Conservation (phyloP, 1,140 invertebrate species). For the Penaeus japonicus region DNA sequence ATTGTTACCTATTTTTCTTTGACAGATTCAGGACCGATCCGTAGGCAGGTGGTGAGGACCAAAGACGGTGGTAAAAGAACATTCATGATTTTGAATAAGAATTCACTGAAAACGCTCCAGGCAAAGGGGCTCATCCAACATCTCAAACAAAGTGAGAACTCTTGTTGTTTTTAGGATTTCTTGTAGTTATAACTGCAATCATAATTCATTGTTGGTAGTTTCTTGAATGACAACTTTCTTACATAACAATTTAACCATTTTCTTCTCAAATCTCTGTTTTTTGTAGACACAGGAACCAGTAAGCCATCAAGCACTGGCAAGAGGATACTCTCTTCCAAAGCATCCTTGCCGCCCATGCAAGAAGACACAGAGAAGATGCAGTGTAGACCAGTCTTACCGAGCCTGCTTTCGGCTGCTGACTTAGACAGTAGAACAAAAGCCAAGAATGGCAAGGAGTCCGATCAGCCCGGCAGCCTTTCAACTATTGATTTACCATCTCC, state of each 20-base stretch:
- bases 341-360: no score
- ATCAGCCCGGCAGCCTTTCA: not conserved
- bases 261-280: no score
- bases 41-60: conserved; percentile 8
- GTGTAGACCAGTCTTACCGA: no score
- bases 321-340: no score
- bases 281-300: no score
- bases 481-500: not conserved
- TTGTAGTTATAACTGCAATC: not conserved
- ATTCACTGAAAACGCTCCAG: conserved; percentile 19
- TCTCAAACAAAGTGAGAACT: conserved; percentile 2
- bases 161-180: not conserved
- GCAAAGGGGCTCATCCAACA: conserved; percentile 28
- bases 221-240: not conserved
- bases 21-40: conserved; percentile 33
- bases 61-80: conserved; percentile 27
- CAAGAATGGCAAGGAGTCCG: not conserved
- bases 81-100: conserved; percentile 37
- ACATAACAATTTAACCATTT: not conserved
- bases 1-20: not conserved
- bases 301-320: no score
- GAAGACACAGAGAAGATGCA: no score
- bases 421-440: no score
- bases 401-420: no score
- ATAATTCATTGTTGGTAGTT: not conserved